These are phyloP conservation scores for Trichomalopsis sarcophagae DNA, from an alignment of 1,140 invertebrate species.

Conservation along the genomic window DNA sequence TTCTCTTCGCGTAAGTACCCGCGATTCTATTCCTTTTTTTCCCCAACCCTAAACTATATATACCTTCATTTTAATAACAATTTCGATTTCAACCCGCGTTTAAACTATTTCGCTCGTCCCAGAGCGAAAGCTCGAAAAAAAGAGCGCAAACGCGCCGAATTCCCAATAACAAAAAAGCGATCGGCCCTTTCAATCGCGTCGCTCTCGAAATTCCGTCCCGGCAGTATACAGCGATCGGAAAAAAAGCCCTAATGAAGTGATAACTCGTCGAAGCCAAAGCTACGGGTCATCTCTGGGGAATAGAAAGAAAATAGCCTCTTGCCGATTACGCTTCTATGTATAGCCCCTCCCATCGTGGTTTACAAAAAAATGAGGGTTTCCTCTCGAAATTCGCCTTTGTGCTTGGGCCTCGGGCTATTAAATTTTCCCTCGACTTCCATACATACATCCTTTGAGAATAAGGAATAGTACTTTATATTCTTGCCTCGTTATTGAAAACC, in stretches of 20 bases:
- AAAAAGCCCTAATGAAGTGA: neutral
- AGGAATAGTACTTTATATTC: neutral
- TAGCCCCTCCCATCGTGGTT: neutral
- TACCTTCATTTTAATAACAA: neutral
- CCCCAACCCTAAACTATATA: no score
- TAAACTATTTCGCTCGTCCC: neutral
- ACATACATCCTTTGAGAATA: neutral
- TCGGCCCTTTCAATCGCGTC: neutral
- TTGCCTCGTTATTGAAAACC: neutral
- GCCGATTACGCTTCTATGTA: neutral
- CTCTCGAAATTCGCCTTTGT: neutral
- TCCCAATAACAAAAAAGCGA: neutral
- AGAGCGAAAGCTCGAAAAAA: no score
- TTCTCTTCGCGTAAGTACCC: slow-evolving; percentile 19
- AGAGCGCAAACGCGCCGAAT: no score
- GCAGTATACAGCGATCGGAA: neutral
- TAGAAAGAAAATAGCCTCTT: neutral
- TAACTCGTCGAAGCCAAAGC: neutral
- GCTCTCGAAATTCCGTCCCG: neutral
- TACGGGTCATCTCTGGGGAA: neutral
- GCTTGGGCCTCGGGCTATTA: neutral
- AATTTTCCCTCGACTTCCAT: neutral
- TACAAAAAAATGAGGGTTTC: neutral
- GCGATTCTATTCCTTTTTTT: neutral
- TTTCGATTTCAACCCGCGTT: neutral